Evolutionary conservation across 1,140 invertebrate species (phyloP).

Genomic region (Ptiloglossa arizonensis): DNA sequence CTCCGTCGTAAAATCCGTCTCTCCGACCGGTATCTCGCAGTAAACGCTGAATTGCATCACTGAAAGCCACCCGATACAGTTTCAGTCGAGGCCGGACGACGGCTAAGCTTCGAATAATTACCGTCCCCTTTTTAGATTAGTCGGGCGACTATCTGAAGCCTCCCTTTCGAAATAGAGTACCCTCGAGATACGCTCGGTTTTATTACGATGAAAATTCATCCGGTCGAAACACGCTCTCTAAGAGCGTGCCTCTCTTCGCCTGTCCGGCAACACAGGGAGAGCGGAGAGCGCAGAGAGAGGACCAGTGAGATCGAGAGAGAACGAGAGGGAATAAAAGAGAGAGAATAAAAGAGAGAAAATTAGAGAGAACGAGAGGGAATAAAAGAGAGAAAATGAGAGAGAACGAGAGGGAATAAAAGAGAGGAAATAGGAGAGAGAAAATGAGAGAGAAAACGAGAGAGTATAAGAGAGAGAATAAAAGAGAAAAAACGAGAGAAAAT

Average conservation of each 20-base stretch:
- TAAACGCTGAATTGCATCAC: neutral
- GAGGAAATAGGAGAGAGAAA: too few species aligned
- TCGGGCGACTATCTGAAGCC: neutral
- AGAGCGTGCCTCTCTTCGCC: neutral
- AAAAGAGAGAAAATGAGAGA: too few species aligned
- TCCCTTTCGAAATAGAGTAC: constrained; percentile 26
- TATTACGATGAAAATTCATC: constrained; percentile 34
- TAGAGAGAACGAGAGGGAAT: too few species aligned
- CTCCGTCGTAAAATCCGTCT: too few species aligned
- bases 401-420: neutral
- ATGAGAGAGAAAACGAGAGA: neutral
- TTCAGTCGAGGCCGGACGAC: neutral
- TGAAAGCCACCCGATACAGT: neutral
- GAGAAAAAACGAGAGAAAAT: neutral
- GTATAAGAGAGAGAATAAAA: neutral
- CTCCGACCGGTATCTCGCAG: too few species aligned
- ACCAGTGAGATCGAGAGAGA: too few species aligned
- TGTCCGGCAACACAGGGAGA: too few species aligned
- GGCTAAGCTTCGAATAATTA: constrained; percentile 22
- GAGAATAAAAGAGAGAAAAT: neutral
- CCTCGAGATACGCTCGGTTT: constrained; percentile 20
- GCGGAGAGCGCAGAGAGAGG: too few species aligned
- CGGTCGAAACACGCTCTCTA: neutral
- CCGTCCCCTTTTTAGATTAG: constrained; percentile 40
- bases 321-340: too few species aligned